phyloP scores from a whole-genome alignment of 2,113 vertebrate genomes.

The Chaetodon auriga region DNA sequence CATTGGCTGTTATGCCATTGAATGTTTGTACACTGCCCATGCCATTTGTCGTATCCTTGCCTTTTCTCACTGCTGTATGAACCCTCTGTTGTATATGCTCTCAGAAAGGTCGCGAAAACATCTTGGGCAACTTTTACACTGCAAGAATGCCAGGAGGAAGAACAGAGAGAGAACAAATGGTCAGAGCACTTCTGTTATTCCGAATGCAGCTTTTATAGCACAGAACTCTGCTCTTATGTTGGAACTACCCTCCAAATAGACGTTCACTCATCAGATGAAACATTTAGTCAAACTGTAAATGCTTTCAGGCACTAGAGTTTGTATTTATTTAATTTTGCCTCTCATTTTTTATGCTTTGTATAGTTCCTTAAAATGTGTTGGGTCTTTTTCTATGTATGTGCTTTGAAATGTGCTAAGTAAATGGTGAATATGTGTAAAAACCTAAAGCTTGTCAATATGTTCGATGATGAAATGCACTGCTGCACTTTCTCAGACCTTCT shows the following conservation, averaged over 20 bases:
- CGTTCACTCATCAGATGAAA: neutral
- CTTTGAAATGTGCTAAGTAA: neutral
- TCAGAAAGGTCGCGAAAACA: conserved; percentile 75
- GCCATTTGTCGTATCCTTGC: conserved; percentile 76
- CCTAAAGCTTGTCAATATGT: too few relatives aligned
- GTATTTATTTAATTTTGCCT: neutral
- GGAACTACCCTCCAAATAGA: neutral
- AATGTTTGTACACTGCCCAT: conserved; percentile 28
- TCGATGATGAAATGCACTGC: neutral
- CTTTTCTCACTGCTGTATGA: conserved; percentile 86
- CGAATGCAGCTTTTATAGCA: neutral
- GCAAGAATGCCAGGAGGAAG: neutral
- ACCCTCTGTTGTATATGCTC: conserved; percentile 84
- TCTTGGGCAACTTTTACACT: conserved; percentile 60
- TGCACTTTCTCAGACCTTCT: neutral
- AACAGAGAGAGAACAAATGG: neutral
- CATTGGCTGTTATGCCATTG: conserved; percentile 19
- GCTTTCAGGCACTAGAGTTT: neutral
- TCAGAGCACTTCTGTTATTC: neutral
- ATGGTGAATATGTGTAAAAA: neutral
- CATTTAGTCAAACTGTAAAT: neutral
- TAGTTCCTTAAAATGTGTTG: neutral
- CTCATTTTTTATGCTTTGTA: neutral
- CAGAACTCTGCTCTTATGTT: neutral
- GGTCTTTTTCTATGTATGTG: neutral